phyloP scores from a whole-genome alignment of 2,113 vertebrate species.

The Tangachromis dhanisi region DNA sequence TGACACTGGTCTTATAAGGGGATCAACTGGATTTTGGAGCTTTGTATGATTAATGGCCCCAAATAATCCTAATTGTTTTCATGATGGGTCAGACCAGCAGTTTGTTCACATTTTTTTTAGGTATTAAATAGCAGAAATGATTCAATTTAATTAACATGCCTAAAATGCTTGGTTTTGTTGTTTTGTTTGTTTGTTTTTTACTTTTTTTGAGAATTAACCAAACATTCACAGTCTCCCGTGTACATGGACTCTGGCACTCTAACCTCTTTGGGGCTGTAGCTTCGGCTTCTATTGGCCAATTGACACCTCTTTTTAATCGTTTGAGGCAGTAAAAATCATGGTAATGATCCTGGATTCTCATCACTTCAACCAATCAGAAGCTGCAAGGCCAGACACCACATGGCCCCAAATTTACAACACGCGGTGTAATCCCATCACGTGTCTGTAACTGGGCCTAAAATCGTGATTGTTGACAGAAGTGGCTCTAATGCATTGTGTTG shows the following conservation, averaged over 20 bases:
- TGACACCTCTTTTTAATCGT: not conserved
- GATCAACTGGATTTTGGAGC: not conserved
- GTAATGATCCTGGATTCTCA: not conserved
- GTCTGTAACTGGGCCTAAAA: not conserved
- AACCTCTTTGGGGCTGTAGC: not conserved
- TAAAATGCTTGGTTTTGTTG: not conserved
- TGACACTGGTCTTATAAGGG: not conserved
- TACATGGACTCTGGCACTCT: not conserved
- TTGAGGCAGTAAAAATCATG: not conserved
- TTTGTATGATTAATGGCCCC: not conserved
- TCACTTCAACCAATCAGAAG: not conserved
- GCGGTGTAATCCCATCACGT: fast-evolving
- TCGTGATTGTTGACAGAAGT: not conserved
- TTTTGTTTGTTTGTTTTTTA: not conserved
- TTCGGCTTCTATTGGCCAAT: not conserved
- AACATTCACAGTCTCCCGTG: not conserved
- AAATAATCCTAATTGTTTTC: not conserved
- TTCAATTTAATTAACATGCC: fast-evolving
- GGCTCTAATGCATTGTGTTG: not conserved
- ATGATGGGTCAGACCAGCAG: not conserved
- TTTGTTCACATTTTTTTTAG: not conserved
- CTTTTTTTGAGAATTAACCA: not conserved
- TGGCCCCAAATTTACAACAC: not conserved
- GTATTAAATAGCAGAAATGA: not conserved
- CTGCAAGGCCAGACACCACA: not conserved